Evolutionary conservation across 2,113 vertebrate species (phyloP).

Genomic region (Carassius auratus): DNA sequence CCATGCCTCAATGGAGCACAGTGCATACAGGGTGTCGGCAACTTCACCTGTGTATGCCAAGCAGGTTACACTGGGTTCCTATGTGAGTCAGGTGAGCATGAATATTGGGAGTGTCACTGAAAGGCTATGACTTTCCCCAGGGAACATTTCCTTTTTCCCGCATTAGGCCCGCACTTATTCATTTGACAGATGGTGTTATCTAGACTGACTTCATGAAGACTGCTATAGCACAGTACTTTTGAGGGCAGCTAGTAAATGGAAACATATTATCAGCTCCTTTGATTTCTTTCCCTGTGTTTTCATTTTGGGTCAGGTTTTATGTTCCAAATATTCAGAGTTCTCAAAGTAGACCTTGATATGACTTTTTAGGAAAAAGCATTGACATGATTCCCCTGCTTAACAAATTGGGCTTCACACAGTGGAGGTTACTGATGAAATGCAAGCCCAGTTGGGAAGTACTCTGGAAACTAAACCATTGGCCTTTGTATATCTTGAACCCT

Average conservation of each 20-base stretch:
- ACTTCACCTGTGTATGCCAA: constrained; percentile 76
- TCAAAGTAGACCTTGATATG: constrained; percentile 14
- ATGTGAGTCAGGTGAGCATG: constrained; percentile 77
- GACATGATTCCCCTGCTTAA: constrained; percentile 30
- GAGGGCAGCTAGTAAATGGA: constrained; percentile 46
- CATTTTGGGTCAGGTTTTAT: constrained; percentile 24
- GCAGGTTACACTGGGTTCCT: constrained; percentile 72
- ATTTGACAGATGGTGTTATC: constrained; percentile 64
- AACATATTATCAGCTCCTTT: constrained; percentile 27
- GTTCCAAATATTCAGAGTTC: constrained; percentile 23
- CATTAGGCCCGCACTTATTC: constrained; percentile 62
- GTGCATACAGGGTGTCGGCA: constrained; percentile 71
- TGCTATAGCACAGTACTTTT: constrained; percentile 24
- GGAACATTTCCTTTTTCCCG: constrained; percentile 65
- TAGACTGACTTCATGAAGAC: constrained; percentile 18
- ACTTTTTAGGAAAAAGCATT: constrained; percentile 18
- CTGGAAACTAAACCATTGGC: constrained; percentile 56
- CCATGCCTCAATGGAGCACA: constrained; percentile 72
- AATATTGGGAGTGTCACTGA: constrained; percentile 22
- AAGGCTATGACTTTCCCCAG: constrained; percentile 54
- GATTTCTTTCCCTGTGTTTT: constrained; percentile 19
- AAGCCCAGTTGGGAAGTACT: constrained; percentile 51
- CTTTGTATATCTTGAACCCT: constrained; percentile 59
- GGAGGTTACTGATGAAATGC: constrained; percentile 65
- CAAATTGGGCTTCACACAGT: constrained; percentile 33